These are phyloP conservation scores for Bradysia coprophila DNA, from an alignment of 1,140 invertebrate species.

Conservation along the genomic window DNA sequence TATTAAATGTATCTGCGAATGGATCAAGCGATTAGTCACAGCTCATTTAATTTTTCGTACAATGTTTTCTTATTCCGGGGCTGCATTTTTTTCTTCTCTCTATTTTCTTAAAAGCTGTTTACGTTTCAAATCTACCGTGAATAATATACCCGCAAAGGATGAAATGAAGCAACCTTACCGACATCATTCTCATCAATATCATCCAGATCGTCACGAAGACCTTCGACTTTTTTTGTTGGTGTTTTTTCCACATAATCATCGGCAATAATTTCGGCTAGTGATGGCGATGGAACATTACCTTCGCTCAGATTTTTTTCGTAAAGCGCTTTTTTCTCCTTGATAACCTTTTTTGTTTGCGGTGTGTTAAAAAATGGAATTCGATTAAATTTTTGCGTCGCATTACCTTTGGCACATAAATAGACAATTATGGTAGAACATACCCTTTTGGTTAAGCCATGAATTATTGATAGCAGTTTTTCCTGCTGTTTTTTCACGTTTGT, in stretches of 20 bases:
- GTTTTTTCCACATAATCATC: slow-evolving; percentile 11
- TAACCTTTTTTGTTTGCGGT: slow-evolving; percentile 18
- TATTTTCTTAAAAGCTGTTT: too few relatives aligned
- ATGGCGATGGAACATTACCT: slow-evolving; percentile 22
- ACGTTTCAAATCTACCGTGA: too few relatives aligned
- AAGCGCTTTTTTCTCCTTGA: slow-evolving; percentile 33
- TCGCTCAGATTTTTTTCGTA: slow-evolving; percentile 28
- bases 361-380: not conserved
- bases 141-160: too few relatives aligned
- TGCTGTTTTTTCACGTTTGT: slow-evolving; percentile 36
- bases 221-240: slow-evolving; percentile 23
- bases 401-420: too few relatives aligned
- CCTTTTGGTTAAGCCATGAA: slow-evolving; percentile 39
- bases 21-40: too few relatives aligned
- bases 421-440: too few relatives aligned
- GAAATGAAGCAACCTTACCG: too few relatives aligned
- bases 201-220: slow-evolving; percentile 47
- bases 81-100: too few relatives aligned
- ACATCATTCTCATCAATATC: slow-evolving; percentile 52
- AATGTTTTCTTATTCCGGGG: too few relatives aligned
- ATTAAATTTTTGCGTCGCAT: too few relatives aligned
- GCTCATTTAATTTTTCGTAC: too few relatives aligned
- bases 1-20: too few relatives aligned
- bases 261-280: slow-evolving; percentile 13
- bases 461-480: slow-evolving; percentile 34